Evolutionary conservation across 2,113 vertebrate genomes (phyloP).

Genomic region (Bujurquina vittata): DNA sequence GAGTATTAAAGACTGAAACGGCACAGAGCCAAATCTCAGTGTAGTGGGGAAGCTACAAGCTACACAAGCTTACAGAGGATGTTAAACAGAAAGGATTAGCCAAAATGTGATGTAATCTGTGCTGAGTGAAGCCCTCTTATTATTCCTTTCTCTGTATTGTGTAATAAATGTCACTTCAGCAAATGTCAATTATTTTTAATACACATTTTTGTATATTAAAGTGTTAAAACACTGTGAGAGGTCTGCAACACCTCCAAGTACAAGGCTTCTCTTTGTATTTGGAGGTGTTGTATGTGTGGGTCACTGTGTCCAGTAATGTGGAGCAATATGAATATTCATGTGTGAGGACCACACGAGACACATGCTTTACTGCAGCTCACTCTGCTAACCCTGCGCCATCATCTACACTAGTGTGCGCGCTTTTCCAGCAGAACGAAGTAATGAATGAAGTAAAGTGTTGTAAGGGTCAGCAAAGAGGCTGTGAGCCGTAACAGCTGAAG

Average conservation of each 20-base stretch:
- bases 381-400: neutral
- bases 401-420: neutral
- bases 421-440: slow-evolving; percentile 40
- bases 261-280: too few species aligned
- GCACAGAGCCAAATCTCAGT: neutral
- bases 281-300: too few species aligned
- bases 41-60: neutral
- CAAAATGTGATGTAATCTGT: neutral
- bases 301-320: too few species aligned
- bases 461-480: slow-evolving; percentile 46
- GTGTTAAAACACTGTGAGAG: too few species aligned
- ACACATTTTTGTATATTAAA: neutral
- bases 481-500: neutral
- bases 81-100: neutral
- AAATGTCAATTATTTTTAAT: neutral
- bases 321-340: too few species aligned
- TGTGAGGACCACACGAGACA: neutral
- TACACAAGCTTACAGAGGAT: too few species aligned
- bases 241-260: too few species aligned
- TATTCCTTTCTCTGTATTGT: neutral
- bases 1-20: neutral
- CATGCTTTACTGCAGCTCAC: neutral
- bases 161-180: neutral
- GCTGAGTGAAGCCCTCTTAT: neutral
- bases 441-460: slow-evolving; percentile 47